Evolutionary conservation across 2,797 vertebrate genomes (phyloP).

Genomic region (Avahi laniger): DNA sequence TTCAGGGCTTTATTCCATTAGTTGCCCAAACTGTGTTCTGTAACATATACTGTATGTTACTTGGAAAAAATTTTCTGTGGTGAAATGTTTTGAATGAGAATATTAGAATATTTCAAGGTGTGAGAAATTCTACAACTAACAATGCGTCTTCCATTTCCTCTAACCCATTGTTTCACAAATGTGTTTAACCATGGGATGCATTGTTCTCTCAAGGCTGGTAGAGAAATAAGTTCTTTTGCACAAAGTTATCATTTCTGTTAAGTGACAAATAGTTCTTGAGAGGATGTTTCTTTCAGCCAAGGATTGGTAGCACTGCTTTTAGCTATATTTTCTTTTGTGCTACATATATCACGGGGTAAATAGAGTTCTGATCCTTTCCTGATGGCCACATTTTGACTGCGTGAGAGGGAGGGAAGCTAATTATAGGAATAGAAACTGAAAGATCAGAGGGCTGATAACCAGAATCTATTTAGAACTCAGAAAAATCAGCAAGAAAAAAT

Average conservation of each 20-base stretch:
- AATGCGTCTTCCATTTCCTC: neutral
- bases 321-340: neutral
- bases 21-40: neutral
- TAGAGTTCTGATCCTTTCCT: neutral
- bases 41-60: neutral
- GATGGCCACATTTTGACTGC: neutral
- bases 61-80: neutral
- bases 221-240: neutral
- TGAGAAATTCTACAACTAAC: neutral
- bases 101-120: neutral
- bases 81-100: neutral
- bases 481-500: no score
- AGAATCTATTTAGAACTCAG: no score
- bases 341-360: no score
- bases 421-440: neutral
- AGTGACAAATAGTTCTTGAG: neutral
- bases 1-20: neutral
- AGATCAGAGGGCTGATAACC: no score
- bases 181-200: neutral
- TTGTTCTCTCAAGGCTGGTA: neutral
- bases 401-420: neutral
- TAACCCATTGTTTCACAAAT: neutral
- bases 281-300: neutral
- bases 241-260: neutral
- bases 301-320: neutral